Conservation (phyloP, 1,140 invertebrate species). For the Mesaphorura yosii region DNA sequence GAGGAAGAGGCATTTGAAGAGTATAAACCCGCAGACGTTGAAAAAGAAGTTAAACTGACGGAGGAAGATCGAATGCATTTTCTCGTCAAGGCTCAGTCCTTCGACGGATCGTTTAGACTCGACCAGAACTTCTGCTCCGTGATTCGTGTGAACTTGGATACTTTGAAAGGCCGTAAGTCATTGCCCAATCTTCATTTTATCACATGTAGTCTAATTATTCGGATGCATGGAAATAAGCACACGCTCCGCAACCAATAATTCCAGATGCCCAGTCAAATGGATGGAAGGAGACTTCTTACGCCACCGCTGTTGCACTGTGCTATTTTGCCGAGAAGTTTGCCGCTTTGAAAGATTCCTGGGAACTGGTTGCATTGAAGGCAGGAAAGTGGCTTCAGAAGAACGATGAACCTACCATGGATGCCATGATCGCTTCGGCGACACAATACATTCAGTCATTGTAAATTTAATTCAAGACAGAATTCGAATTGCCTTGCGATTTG, state of each 20-base stretch:
- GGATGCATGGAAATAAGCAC: too few relatives aligned
- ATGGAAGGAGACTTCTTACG: constrained; percentile 12
- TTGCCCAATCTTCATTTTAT: neutral
- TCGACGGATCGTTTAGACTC: constrained; percentile 25
- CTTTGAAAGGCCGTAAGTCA: constrained; percentile 16
- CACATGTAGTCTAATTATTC: neutral
- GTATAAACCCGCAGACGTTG: neutral
- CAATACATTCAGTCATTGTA: neutral
- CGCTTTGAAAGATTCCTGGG: constrained; percentile 25
- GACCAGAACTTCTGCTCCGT: constrained; percentile 7
- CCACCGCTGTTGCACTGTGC: constrained; percentile 19
- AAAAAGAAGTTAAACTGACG: neutral
- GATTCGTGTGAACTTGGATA: constrained; percentile 12
- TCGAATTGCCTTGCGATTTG: too few relatives aligned
- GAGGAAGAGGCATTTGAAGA: neutral
- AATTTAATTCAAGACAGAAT: neutral
- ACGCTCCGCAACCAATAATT: too few relatives aligned
- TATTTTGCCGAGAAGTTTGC: constrained; percentile 17
- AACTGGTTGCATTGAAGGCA: constrained; percentile 24
- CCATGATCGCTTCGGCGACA: neutral
- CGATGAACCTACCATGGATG: neutral
- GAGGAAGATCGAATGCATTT: constrained; percentile 9
- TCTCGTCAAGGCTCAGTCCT: constrained; percentile 23
- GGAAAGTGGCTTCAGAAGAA: constrained; percentile 22
- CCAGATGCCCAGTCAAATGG: constrained; percentile 12